Evolutionary conservation across 2,797 vertebrate species (phyloP).

Genomic region (Acridotheres tristis): DNA sequence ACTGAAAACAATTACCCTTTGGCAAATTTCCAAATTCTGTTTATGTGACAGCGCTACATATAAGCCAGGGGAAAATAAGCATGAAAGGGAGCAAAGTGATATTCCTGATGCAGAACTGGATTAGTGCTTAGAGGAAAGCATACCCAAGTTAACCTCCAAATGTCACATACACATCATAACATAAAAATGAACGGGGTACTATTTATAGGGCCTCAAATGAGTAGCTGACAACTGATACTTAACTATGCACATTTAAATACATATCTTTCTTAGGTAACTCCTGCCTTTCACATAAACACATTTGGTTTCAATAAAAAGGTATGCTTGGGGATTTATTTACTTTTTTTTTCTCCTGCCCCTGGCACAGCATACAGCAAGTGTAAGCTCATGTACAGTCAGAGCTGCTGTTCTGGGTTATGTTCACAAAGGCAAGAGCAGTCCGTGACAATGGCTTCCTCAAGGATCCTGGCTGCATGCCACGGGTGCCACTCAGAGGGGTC

Average conservation of each 20-base stretch:
- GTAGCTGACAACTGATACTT: neutral
- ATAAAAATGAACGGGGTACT: neutral
- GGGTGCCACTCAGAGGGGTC: neutral
- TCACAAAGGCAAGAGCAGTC: neutral
- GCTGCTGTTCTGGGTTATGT: neutral
- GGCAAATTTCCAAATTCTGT: neutral
- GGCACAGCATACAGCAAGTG: neutral
- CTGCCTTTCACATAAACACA: neutral
- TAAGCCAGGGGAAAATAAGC: neutral
- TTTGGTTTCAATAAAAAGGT: neutral
- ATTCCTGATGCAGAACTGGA: neutral
- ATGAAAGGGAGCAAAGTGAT: neutral
- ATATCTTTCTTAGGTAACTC: neutral
- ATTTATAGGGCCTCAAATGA: constrained; percentile 6
- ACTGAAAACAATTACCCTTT: neutral
- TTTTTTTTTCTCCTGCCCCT: neutral
- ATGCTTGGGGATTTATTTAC: neutral
- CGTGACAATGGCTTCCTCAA: neutral
- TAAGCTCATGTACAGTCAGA: rapidly evolving
- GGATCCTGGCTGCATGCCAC: neutral
- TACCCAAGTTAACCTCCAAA: neutral
- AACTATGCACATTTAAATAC: neutral
- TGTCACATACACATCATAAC: neutral
- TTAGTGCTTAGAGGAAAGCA: neutral
- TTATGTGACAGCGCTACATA: neutral